Base-by-base conservation (phyloP, 2,797 vertebrate species). In the Crocidura indochinensis region DNA sequence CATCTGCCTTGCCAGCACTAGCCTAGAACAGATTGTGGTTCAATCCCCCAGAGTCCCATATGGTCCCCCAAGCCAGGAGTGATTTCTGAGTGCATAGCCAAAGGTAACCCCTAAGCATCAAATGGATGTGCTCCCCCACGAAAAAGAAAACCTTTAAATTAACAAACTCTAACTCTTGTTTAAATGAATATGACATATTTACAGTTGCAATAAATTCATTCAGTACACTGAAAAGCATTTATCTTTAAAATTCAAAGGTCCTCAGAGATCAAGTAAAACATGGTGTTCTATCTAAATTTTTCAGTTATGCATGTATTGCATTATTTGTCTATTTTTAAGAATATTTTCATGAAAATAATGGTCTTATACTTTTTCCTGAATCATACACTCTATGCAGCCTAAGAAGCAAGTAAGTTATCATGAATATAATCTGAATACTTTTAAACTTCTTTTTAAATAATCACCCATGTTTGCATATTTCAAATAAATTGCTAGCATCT, bases 131-230 rank as follows among this genome's bases (percentile, higher is more conserved):
- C 38, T 5, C 38, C 38, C 38, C 38, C 38, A 2, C 38, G 2
- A 38, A 38, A 38, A 38, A 38, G 38, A 38, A 38, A 38, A 38
- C 38, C 38, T 38, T 38, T 38, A 38, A 38, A n/a, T n/a, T n/a
- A n/a, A n/a, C n/a, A n/a, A n/a, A n/a, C n/a, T n/a, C 78, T 29
- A 79, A 44, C 15, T 74, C 24, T 69, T 90, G n/a, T 80, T 38
- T 47, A 79, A 90, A 78, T n/a, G 27, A 93, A 89, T 31, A 81
- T 15, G 65, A 76, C 10, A 22, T 93, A n/a, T n/a, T 84, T 62
- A 91, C 4, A 82, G 56, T 77, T 51, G 71, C 17, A 56, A 90
- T 20, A 29, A 29, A 81, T 27, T 76, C 49, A 78, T 60, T 74
- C 31, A 78, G 22, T n/a, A 68, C 15, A 67, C 31, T 73, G 75